phyloP scores from a whole-genome alignment of 2,888 invertebrate genomes.

The Axea sp. region DNA sequence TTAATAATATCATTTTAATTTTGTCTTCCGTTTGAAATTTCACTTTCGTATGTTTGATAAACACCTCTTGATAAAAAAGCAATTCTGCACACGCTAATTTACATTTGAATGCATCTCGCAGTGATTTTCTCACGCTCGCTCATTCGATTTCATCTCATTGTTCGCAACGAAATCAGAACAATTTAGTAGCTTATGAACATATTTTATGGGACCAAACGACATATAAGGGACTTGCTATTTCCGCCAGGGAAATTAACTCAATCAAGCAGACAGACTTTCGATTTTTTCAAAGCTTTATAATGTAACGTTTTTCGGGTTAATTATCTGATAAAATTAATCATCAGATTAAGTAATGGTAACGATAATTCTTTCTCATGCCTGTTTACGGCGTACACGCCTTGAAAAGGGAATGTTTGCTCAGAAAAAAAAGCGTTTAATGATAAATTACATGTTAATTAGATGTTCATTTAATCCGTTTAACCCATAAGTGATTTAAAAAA shows the following conservation, averaged over 20 bases:
- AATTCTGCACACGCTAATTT: conserved; percentile 15
- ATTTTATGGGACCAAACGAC: conserved; percentile 27
- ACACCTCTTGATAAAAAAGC: conserved; percentile 42
- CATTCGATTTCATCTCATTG: conserved; percentile 61
- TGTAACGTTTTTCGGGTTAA: no score
- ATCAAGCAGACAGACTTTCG: conserved; percentile 29
- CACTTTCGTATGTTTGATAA: conserved; percentile 48
- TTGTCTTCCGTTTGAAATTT: conserved; percentile 44
- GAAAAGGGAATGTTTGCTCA: conserved; percentile 54
- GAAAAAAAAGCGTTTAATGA: conserved; percentile 34
- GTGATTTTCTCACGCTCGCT: conserved; percentile 58
- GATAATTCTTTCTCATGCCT: conserved; percentile 29
- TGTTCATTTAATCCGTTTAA: conserved; percentile 32
- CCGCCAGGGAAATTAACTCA: conserved; percentile 18
- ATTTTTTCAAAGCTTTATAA: conserved; percentile 15
- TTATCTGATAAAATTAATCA: conserved; percentile 44
- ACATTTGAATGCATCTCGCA: conserved; percentile 53
- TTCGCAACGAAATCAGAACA: conserved; percentile 48
- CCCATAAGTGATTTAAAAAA: conserved; percentile 28
- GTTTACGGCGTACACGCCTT: conserved; percentile 47
- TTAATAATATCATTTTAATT: conserved; percentile 27
- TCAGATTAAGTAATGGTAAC: conserved; percentile 33
- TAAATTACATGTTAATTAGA: conserved; percentile 50
- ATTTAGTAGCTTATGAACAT: conserved; percentile 25
- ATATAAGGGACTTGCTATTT: conserved; percentile 27